Evolutionary conservation across 2,888 invertebrate species (phyloP).

Genomic region (Calephelis perditalis): DNA sequence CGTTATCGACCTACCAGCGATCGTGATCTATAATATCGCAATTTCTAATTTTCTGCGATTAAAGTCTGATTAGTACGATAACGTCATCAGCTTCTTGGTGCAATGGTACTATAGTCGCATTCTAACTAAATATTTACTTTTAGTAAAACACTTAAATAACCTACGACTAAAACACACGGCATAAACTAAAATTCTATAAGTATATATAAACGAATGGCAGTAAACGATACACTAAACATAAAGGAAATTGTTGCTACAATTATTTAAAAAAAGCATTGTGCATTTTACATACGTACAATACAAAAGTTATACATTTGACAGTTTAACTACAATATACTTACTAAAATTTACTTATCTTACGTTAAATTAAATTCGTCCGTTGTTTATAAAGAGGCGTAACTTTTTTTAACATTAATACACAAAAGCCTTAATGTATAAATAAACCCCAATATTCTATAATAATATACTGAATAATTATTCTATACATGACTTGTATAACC

Average conservation of each 20-base stretch:
- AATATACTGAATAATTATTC: no score
- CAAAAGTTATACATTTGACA: slow-evolving; percentile 10
- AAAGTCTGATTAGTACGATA: no score
- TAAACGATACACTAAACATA: slow-evolving; percentile 1
- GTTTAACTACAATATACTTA: slow-evolving; percentile 8
- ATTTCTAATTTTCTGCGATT: no score
- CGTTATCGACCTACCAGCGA: no score
- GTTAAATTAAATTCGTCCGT: slow-evolving; percentile 1
- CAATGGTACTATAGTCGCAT: background rate
- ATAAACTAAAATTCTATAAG: no score
- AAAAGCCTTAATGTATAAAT: no score
- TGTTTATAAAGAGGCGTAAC: no score
- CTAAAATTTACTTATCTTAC: slow-evolving; percentile 6
- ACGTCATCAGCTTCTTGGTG: no score
- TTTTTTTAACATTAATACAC: no score
- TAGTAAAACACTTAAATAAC: background rate
- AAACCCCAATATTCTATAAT: no score
- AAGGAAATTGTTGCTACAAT: background rate
- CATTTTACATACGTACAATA: slow-evolving; percentile 4
- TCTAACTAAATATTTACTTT: background rate
- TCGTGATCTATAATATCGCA: no score
- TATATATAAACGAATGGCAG: slow-evolving; percentile 6
- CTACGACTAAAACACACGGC: background rate
- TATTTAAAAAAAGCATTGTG: slow-evolving; percentile 4
- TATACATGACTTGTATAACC: no score